These are phyloP conservation scores for Philantomba maxwellii DNA, from an alignment of 2,113 vertebrate species.

Conservation along the genomic window DNA sequence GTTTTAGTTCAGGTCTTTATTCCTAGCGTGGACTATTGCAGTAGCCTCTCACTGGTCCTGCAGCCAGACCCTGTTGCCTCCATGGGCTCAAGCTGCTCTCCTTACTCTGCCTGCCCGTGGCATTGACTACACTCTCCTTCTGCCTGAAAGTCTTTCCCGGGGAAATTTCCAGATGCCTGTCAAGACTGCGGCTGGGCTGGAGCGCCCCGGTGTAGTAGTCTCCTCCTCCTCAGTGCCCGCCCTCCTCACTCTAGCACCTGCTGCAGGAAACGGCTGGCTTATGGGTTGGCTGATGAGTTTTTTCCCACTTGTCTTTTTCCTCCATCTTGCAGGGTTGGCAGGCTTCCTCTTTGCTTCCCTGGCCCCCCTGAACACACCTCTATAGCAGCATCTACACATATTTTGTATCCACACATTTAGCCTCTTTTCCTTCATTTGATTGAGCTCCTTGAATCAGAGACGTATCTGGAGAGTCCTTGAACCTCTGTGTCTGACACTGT, in stretches of 20 bases:
- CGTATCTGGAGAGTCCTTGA: not conserved
- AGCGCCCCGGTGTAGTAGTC: accelerated
- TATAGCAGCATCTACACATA: accelerated
- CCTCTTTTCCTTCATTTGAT: not conserved
- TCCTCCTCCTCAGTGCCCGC: accelerated
- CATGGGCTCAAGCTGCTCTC: not conserved
- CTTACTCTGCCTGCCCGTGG: not conserved
- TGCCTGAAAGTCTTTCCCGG: not conserved
- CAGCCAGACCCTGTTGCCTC: accelerated
- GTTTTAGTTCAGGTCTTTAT: not conserved
- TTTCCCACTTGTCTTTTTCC: not conserved
- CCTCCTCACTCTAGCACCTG: not conserved
- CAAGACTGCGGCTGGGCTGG: accelerated
- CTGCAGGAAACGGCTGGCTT: not conserved
- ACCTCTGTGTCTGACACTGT: not conserved
- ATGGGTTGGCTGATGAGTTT: not conserved
- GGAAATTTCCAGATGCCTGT: too few species aligned
- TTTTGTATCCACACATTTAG: not conserved
- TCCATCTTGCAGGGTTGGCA: not conserved
- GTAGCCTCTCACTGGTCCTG: not conserved
- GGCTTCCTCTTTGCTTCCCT: not conserved
- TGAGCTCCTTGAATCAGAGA: not conserved
- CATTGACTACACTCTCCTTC: too few species aligned
- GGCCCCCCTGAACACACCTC: accelerated
- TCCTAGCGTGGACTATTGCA: not conserved